These are phyloP conservation scores for Orthosia gothica DNA, from an alignment of 2,888 invertebrate genomes.

Conservation along the genomic window DNA sequence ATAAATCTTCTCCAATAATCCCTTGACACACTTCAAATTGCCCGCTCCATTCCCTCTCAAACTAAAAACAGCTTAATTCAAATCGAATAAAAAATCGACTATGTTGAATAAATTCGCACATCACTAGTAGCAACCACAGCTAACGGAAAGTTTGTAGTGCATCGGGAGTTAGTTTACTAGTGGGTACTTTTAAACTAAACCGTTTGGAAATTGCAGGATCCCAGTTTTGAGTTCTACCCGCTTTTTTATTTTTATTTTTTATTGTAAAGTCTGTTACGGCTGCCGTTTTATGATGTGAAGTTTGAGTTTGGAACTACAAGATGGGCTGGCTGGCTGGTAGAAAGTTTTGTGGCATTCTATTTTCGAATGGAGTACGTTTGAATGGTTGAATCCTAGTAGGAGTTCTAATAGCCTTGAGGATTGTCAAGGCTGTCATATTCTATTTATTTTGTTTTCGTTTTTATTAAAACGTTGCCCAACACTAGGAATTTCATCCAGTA, in stretches of 20 bases:
- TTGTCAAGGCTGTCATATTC: too few species aligned
- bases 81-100: constrained; percentile 42
- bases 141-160: constrained; percentile 79
- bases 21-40: constrained; percentile 5
- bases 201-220: constrained; percentile 79
- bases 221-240: constrained; percentile 73
- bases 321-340: constrained; percentile 11
- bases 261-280: constrained; percentile 48
- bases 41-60: constrained; percentile 4
- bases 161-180: constrained; percentile 74
- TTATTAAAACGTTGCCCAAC: too few species aligned
- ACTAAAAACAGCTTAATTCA: constrained; percentile 21
- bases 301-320: constrained; percentile 50
- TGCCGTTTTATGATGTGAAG: constrained; percentile 53
- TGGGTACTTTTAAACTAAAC: constrained; percentile 80
- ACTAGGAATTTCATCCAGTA: too few species aligned
- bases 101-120: constrained; percentile 47
- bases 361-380: background rate
- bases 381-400: too few species aligned
- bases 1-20: constrained; percentile 8
- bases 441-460: too few species aligned
- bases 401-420: background rate
- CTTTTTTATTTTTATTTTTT: constrained; percentile 50
- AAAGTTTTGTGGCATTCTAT: constrained; percentile 29
- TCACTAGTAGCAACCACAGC: constrained; percentile 67